A percentile compares a stretch with the other conserved stretches of the same genome.
These are phyloP conservation scores for Deilephila elpenor DNA, from an alignment of 2,888 invertebrate genomes.

Conservation along the genomic window DNA sequence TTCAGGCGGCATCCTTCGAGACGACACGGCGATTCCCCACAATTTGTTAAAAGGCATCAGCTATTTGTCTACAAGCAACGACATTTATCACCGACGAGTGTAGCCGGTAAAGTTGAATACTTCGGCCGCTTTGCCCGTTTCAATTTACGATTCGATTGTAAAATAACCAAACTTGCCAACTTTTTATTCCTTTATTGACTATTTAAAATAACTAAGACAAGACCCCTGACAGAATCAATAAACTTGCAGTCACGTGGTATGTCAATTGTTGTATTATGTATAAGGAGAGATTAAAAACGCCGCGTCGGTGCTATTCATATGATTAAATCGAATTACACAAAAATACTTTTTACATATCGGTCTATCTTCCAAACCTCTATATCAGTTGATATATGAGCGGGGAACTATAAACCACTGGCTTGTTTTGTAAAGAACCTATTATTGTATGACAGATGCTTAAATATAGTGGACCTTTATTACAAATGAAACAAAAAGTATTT, in stretches of 20 bases:
- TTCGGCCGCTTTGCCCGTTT: constrained; percentile 47
- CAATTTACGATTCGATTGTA: constrained; percentile 67
- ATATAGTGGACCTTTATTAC: too few species aligned
- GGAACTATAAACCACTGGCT: too few species aligned
- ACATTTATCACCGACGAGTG: constrained; percentile 63
- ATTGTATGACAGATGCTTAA: too few species aligned
- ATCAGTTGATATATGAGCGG: too few species aligned
- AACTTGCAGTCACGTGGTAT: constrained; percentile 21
- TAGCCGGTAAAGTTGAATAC: constrained; percentile 49
- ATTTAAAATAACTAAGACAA: constrained; percentile 40
- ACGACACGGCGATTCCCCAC: constrained; percentile 51
- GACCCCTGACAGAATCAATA: constrained; percentile 24
- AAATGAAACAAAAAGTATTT: too few species aligned
- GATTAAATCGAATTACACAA: neutral
- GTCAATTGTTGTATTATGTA: constrained; percentile 9
- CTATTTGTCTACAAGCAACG: constrained; percentile 70
- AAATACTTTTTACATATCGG: too few species aligned
- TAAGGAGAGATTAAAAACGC: neutral
- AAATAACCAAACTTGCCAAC: constrained; percentile 51
- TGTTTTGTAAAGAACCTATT: too few species aligned
- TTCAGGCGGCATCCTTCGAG: constrained; percentile 48
- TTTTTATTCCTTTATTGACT: constrained; percentile 44
- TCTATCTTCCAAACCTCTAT: too few species aligned
- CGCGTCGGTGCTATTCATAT: neutral
- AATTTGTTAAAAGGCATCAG: constrained; percentile 66